phyloP scores from a whole-genome alignment of 2,113 vertebrate genomes.

The Leucopsar rothschildi region DNA sequence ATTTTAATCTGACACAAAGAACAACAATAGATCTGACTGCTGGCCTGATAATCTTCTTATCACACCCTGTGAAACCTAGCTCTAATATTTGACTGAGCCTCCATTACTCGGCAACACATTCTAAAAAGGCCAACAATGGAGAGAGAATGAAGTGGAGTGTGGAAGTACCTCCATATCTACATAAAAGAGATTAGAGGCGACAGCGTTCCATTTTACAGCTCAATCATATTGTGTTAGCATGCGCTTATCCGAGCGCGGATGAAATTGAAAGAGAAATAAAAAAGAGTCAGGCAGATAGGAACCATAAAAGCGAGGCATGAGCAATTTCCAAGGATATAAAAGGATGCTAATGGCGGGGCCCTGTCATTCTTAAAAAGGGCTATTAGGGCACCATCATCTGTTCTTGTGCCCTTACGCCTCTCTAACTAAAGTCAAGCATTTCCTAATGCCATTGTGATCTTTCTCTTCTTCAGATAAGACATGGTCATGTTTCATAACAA shows the following conservation, averaged over 20 bases:
- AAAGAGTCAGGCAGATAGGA: constrained; percentile 86
- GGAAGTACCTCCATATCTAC: constrained; percentile 88
- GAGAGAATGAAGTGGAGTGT: constrained; percentile 81
- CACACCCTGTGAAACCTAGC: constrained; percentile 80
- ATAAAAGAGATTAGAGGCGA: constrained; percentile 95
- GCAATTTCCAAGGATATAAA: constrained; percentile 95
- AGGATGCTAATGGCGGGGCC: constrained; percentile 88
- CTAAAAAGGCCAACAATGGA: constrained; percentile 76
- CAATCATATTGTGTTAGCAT: constrained; percentile 97
- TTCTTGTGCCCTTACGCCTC: constrained; percentile 83
- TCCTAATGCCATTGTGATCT: constrained; percentile 86
- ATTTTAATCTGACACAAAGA: constrained; percentile 82
- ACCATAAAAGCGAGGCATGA: constrained; percentile 88
- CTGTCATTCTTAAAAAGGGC: constrained; percentile 94
- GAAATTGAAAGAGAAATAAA: constrained; percentile 98
- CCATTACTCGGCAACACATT: constrained; percentile 75
- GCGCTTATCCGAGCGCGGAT: constrained; percentile 93
- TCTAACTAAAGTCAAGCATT: constrained; percentile 89
- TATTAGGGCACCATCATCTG: constrained; percentile 86
- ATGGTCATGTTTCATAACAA: constrained; percentile 84
- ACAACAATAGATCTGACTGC: constrained; percentile 76
- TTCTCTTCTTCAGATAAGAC: constrained; percentile 84
- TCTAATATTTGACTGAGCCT: constrained; percentile 75
- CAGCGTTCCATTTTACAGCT: constrained; percentile 96
- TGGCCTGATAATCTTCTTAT: constrained; percentile 80